Evolutionary conservation across 2,113 vertebrate genomes (phyloP).

Genomic region (Myiopsitta monachus): DNA sequence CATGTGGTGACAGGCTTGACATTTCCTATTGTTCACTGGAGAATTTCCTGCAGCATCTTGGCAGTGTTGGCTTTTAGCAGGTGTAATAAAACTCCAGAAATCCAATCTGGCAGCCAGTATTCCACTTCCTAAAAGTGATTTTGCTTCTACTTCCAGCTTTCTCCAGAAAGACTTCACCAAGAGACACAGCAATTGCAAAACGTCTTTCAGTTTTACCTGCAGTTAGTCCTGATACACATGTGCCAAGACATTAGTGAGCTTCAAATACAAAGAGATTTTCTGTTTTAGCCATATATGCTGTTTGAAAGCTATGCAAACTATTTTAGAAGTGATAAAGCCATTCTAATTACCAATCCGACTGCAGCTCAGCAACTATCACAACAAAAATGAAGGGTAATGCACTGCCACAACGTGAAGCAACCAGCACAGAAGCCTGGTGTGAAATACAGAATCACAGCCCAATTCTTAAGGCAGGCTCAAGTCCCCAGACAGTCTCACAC

Average conservation of each 20-base stretch:
- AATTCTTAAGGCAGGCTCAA: too few relatives aligned
- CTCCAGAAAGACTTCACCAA: neutral
- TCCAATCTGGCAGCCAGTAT: neutral
- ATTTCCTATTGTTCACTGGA: slow-evolving; percentile 4
- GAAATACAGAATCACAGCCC: neutral
- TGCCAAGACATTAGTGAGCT: neutral
- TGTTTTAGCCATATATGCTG: neutral
- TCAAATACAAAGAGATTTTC: neutral
- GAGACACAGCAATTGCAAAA: neutral
- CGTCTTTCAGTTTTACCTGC: neutral
- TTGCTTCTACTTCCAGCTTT: neutral
- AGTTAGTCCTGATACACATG: accelerated
- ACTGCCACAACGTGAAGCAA: accelerated
- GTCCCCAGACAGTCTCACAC: neutral
- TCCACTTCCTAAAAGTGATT: neutral
- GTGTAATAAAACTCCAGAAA: neutral
- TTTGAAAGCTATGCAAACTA: neutral
- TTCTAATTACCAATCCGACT: neutral
- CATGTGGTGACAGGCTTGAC: slow-evolving; percentile 15
- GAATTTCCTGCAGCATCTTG: neutral
- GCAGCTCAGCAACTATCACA: neutral
- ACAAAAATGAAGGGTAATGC: neutral
- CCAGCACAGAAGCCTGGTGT: accelerated
- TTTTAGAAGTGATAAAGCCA: neutral
- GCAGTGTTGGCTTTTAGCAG: neutral